Evolutionary conservation across 2,888 invertebrate genomes (phyloP).

Genomic region (Meteorus colon): DNA sequence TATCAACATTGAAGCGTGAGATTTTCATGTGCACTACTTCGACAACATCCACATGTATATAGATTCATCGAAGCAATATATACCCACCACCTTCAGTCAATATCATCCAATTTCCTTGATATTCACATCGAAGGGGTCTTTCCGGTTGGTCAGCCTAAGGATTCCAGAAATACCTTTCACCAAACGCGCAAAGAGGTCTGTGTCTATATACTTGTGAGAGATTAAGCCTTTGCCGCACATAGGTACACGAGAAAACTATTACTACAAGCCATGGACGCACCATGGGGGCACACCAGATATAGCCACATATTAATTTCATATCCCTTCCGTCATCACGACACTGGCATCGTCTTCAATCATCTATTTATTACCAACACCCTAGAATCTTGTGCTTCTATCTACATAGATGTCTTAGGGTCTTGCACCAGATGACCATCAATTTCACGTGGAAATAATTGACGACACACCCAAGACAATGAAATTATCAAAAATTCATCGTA

Average conservation of each 20-base stretch:
- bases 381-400: constrained; percentile 64
- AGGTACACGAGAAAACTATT: background rate
- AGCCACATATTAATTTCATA: constrained; percentile 70
- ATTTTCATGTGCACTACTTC: constrained; percentile 15
- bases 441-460: constrained; percentile 50
- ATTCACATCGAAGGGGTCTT: constrained; percentile 68
- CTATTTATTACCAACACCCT: constrained; percentile 70
- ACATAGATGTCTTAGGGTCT: constrained; percentile 63
- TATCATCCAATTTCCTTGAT: constrained; percentile 70
- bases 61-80: background rate
- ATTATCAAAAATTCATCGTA: background rate
- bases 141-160: constrained; percentile 68
- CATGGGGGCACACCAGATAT: constrained; percentile 63
- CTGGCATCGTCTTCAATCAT: constrained; percentile 64
- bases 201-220: constrained; percentile 47
- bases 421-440: constrained; percentile 64
- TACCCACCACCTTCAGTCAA: constrained; percentile 18
- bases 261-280: constrained; percentile 41
- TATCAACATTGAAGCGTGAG: constrained; percentile 17
- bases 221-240: background rate
- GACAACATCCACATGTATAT: constrained; percentile 29
- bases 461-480: background rate
- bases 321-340: constrained; percentile 66
- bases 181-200: constrained; percentile 55
- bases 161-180: constrained; percentile 68